Evolutionary conservation across 1,140 invertebrate genomes (phyloP).

Genomic region (Phenacoccus solenopsis): DNA sequence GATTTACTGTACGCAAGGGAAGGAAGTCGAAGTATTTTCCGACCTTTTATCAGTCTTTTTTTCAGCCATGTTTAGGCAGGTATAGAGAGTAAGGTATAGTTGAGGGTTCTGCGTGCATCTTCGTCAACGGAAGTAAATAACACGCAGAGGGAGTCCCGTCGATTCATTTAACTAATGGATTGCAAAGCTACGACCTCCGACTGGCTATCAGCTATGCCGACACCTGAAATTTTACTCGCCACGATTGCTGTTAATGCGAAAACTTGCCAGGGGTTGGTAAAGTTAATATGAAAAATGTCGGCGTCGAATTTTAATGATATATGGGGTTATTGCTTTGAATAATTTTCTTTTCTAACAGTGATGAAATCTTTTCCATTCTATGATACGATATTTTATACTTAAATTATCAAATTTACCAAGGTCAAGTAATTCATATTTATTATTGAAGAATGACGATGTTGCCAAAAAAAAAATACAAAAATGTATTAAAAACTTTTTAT

Average conservation of each 20-base stretch:
- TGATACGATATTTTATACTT: no score
- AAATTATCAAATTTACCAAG: no score
- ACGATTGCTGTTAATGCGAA: conserved; percentile 9
- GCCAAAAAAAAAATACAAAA: no score
- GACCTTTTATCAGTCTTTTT: conserved; percentile 16
- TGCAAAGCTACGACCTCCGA: conserved; percentile 14
- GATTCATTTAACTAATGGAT: conserved; percentile 18
- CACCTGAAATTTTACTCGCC: conserved; percentile 14
- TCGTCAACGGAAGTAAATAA: conserved; percentile 14
- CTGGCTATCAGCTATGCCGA: conserved; percentile 16
- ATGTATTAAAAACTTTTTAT: no score
- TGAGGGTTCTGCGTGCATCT: conserved; percentile 14
- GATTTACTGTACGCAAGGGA: background rate
- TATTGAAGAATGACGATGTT: no score
- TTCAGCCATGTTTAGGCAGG: background rate
- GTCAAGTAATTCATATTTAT: no score
- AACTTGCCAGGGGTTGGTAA: background rate
- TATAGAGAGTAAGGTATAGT: conserved; percentile 5
- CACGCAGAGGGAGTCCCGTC: conserved; percentile 14
- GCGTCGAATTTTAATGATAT: background rate
- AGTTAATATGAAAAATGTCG: background rate
- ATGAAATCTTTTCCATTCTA: no score
- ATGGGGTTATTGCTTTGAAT: background rate
- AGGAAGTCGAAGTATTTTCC: conserved; percentile 17
- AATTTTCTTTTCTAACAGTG: no score